Base-by-base conservation (phyloP, 2,888 invertebrate species). In the Nephrotoma appendiculata region DNA sequence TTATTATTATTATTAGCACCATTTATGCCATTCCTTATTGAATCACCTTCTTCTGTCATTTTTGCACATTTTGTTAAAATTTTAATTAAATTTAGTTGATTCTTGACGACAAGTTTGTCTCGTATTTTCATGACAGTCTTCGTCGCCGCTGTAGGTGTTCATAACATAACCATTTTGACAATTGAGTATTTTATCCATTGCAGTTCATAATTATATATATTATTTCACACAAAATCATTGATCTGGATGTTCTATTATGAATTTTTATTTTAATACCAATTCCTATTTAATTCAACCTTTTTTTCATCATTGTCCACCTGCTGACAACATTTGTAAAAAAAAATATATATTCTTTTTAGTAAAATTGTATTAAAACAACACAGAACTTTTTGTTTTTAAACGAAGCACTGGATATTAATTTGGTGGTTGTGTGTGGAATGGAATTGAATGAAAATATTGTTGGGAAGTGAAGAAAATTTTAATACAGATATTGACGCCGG, bases 31-130 rank as follows among this genome's bases (percentile, higher is more conserved):
- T 94, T 94, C 93, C 93, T 89, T 87, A 88, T 93, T 93, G 93
- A 94, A 94, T 94, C 94, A 93, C 93, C 94, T 93, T 95, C 93
- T 92, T 93, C 93, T 92, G 92, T 93, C 93, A 93, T 93, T 93
- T 93, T 93, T 92, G 92, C 93, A 94, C 94, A 94, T 94, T 94
- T 94, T 94, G 94, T 94, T 94, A 94, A 93, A 93, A 93, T 94
- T 94, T 88, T 89, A 87, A 87, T 87, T 87, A 87, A 85, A 86
- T 87, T 87, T 87, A 87, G 86, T 84, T 83, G 11, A 52, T 84
- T 84, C 6, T 52, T 48, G 42, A 44, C 41, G 31, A 52, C 41
- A 11, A 41, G 6, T 44, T 41, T 42, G 12, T 83, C 41, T 86
- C 45, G 84, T 45, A 83, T 41, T 86, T 44, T 83, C 84, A 84